These are phyloP conservation scores for Mormoops blainvillei DNA, from an alignment of 2,113 vertebrate species.

Conservation along the genomic window DNA sequence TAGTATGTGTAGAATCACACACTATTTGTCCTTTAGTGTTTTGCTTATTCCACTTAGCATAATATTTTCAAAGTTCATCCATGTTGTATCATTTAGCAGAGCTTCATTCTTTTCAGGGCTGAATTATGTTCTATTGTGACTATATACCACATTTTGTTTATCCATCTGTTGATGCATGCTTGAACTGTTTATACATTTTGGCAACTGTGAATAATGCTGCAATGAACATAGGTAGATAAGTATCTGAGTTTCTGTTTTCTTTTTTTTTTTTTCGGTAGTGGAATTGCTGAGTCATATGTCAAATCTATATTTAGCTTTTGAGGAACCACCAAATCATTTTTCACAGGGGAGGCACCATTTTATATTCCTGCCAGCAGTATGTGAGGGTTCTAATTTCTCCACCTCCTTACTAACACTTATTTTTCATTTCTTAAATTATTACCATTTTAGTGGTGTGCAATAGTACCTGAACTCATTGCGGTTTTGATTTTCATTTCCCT, in stretches of 20 bases:
- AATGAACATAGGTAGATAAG: not conserved
- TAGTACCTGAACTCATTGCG: not conserved
- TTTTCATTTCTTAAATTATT: not conserved
- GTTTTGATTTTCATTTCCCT: not conserved
- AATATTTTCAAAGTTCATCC: no score
- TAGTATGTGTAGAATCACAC: not conserved
- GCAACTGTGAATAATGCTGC: not conserved
- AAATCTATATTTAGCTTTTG: not conserved
- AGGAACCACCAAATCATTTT: not conserved
- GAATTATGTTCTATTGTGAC: no score
- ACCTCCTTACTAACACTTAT: not conserved
- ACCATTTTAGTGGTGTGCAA: not conserved
- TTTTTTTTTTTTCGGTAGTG: not conserved
- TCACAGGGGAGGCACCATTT: not conserved
- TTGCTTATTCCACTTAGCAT: no score
- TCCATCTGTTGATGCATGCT: not conserved
- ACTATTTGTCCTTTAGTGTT: no score
- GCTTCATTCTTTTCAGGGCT: no score
- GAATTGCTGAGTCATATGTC: not conserved
- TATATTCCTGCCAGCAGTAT: not conserved
- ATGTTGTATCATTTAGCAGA: no score
- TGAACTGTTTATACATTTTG: not conserved
- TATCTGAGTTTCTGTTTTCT: not conserved
- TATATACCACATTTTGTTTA: not conserved
- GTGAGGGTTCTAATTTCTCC: not conserved